A percentile compares a stretch with the other conserved stretches of the same genome.
Evolutionary conservation across 2,797 vertebrate genomes (phyloP).

Genomic region (Balearica regulorum): DNA sequence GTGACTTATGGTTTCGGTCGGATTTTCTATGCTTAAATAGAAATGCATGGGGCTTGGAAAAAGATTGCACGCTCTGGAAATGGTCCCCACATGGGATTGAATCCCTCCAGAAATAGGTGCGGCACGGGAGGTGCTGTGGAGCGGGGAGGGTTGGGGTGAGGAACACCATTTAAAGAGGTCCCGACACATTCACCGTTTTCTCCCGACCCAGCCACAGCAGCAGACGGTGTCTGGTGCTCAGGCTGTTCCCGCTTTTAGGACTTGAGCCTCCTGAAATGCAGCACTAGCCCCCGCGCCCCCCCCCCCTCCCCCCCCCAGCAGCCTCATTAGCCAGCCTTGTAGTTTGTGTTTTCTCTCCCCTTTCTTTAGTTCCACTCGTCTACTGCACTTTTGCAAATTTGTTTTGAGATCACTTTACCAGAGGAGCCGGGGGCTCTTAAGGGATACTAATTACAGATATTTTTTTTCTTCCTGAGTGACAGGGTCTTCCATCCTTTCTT

Average conservation of each 20-base stretch:
- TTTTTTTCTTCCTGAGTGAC: conserved; percentile 28
- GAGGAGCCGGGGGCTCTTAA: conserved; percentile 46
- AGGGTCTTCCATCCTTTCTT: background rate
- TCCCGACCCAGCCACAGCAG: background rate
- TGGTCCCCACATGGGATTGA: background rate
- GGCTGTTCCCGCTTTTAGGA: background rate
- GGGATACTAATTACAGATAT: conserved; percentile 28
- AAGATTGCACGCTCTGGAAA: background rate
- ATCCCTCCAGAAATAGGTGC: background rate
- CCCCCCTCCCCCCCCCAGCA: background rate
- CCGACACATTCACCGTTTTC: background rate
- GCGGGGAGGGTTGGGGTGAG: background rate
- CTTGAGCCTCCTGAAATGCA: background rate
- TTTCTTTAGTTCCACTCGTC: conserved; percentile 61
- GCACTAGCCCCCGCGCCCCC: background rate
- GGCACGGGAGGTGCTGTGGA: background rate
- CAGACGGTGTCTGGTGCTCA: background rate
- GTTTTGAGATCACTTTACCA: conserved; percentile 77
- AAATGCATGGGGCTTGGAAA: background rate
- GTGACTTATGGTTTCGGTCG: background rate
- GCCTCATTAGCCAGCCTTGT: conserved; percentile 54
- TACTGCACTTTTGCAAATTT: conserved; percentile 57
- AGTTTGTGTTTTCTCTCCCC: conserved; percentile 49
- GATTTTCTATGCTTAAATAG: background rate
- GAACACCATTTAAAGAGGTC: background rate